Conservation (phyloP, 2,113 vertebrate genomes). For the Chinchilla lanigera region DNA sequence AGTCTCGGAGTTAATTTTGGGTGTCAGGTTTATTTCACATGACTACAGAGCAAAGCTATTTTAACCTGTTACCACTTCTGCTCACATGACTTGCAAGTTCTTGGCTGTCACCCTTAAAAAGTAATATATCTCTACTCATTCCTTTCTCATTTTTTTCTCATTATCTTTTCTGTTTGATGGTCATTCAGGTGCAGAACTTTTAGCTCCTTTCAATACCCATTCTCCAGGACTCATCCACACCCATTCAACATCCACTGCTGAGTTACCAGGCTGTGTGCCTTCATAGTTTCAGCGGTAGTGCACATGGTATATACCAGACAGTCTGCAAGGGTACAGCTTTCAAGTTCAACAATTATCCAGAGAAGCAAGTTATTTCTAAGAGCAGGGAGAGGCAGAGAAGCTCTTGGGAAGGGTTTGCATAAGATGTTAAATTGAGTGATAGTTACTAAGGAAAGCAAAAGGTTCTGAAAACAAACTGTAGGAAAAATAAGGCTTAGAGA, state of each 20-base stretch:
- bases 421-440: background rate
- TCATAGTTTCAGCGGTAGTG: background rate
- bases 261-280: background rate
- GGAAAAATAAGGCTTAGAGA: background rate
- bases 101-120: background rate
- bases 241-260: background rate
- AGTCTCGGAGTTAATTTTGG: slow-evolving; percentile 4
- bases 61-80: background rate
- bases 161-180: background rate
- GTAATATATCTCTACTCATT: background rate
- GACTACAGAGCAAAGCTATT: background rate
- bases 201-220: background rate
- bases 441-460: background rate
- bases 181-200: background rate
- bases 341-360: background rate
- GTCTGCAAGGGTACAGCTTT: background rate
- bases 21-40: background rate
- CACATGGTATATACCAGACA: background rate
- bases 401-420: background rate
- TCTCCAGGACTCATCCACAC: background rate
- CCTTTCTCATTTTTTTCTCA: background rate
- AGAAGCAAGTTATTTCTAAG: background rate
- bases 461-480: background rate
- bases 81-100: background rate
- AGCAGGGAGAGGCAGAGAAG: background rate